Evolutionary conservation across 2,797 vertebrate genomes (phyloP).

Genomic region (Bryconaethiops microstoma): DNA sequence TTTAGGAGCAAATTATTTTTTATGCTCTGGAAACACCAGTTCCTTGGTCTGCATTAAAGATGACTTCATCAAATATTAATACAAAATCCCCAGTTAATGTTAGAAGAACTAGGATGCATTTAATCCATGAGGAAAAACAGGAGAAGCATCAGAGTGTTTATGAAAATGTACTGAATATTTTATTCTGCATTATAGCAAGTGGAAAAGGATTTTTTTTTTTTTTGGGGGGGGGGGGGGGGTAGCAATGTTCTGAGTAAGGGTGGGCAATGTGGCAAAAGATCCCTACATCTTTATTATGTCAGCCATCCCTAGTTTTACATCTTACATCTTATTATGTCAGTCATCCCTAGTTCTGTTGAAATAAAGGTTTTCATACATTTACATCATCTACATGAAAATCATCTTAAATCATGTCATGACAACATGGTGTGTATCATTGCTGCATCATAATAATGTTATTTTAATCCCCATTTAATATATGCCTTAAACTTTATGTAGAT

Average conservation of each 20-base stretch:
- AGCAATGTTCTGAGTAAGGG: neutral
- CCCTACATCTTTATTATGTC: too few species aligned
- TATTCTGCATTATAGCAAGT: neutral
- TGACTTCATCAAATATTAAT: neutral
- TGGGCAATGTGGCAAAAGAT: neutral
- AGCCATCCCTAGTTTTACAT: too few species aligned
- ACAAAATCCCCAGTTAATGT: neutral
- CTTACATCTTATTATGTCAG: too few species aligned
- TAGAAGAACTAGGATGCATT: neutral
- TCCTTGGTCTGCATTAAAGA: constrained; percentile 6
- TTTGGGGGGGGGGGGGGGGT: too few species aligned
- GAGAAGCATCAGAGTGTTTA: neutral
- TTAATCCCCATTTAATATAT: too few species aligned
- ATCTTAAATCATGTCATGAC: too few species aligned
- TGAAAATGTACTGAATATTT: neutral
- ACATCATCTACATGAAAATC: too few species aligned
- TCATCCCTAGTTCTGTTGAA: too few species aligned
- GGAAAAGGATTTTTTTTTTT: neutral
- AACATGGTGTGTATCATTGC: too few species aligned
- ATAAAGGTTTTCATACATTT: neutral
- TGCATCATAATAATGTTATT: too few species aligned
- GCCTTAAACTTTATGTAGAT: too few species aligned
- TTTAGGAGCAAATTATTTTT: constrained; percentile 1
- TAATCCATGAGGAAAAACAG: neutral
- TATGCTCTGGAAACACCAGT: neutral